A percentile compares a stretch with the other conserved stretches of the same genome.
These are phyloP conservation scores for Coregonus suidteri DNA, from an alignment of 2,797 vertebrate species.

Conservation along the genomic window DNA sequence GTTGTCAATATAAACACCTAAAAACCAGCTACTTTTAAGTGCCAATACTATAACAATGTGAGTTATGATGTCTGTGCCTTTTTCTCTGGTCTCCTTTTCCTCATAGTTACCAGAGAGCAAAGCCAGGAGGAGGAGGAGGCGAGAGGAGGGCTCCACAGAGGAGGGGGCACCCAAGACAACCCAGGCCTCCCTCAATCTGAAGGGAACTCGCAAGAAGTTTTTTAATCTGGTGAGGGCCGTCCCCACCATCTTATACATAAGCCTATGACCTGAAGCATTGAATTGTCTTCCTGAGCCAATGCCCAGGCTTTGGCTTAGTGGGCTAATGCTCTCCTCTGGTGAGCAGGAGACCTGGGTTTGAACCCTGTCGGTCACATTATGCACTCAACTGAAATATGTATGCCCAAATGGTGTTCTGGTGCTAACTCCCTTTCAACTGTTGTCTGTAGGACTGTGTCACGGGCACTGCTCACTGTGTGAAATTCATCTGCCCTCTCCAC, in stretches of 20 bases:
- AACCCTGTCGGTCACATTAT: background rate
- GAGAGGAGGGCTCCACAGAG: constrained; percentile 43
- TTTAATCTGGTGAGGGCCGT: constrained; percentile 53
- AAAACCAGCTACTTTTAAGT: too few species aligned
- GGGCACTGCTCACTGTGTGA: constrained; percentile 75
- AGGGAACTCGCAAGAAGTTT: constrained; percentile 31
- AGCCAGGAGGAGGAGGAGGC: constrained; percentile 51
- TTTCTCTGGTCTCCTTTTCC: constrained; percentile 10
- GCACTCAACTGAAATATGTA: background rate
- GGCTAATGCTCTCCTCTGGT: too few species aligned
- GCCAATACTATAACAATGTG: background rate
- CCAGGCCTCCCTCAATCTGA: constrained; percentile 56
- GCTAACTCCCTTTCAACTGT: constrained; percentile 3
- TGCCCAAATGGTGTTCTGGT: background rate
- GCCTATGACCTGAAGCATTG: background rate
- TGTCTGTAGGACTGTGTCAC: constrained; percentile 77
- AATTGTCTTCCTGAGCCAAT: background rate
- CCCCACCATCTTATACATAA: background rate
- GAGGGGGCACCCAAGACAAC: background rate
- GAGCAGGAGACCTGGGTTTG: background rate
- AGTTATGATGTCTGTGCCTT: background rate
- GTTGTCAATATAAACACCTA: too few species aligned
- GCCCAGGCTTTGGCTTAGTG: too few species aligned
- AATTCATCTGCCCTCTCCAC: constrained; percentile 79
- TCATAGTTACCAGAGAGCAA: constrained; percentile 62